phyloP scores from a whole-genome alignment of 2,797 vertebrate species.

The Vultur gryphus region DNA sequence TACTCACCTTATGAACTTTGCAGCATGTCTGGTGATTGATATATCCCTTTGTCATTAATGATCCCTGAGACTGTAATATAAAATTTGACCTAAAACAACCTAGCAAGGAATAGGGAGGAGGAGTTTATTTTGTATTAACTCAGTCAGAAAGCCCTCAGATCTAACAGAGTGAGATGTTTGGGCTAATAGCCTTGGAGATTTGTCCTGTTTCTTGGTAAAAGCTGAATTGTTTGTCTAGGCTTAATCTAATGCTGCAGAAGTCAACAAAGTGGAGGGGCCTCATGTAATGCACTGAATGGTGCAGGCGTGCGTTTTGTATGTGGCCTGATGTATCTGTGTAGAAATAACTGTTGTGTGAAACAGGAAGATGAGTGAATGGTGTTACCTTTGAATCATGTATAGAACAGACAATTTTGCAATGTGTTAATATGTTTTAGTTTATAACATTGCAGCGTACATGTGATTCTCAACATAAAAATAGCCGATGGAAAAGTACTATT shows the following conservation, averaged over 20 bases:
- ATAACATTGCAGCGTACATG: background rate
- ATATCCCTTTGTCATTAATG: background rate
- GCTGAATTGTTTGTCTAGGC: background rate
- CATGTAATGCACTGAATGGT: background rate
- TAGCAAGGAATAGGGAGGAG: background rate
- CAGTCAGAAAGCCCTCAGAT: background rate
- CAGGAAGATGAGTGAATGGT: background rate
- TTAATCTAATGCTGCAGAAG: background rate
- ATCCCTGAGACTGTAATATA: background rate
- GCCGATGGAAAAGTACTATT: background rate
- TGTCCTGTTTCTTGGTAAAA: background rate
- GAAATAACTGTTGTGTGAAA: background rate
- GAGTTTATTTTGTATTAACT: background rate
- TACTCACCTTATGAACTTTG: background rate
- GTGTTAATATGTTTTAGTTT: background rate
- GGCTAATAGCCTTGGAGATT: background rate
- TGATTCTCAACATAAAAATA: background rate
- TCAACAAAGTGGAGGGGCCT: fast-evolving
- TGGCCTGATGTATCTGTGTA: background rate
- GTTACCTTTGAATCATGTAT: background rate
- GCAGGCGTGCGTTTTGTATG: fast-evolving
- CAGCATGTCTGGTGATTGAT: background rate
- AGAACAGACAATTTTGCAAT: background rate
- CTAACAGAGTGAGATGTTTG: background rate
- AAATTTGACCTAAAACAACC: background rate